Conservation (phyloP, 2,113 vertebrate species). For the Erinaceus europaeus region DNA sequence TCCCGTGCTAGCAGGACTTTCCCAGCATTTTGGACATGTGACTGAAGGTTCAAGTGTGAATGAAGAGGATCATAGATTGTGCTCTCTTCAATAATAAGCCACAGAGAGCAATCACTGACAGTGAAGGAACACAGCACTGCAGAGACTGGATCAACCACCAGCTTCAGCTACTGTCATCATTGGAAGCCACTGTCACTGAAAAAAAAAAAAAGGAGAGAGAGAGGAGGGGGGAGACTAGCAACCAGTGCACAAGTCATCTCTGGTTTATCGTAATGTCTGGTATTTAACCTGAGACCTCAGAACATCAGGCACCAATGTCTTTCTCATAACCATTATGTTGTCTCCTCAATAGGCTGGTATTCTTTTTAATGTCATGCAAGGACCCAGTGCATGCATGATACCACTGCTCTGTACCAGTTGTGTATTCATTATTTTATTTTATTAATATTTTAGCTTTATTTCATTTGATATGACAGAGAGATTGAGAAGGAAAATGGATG, state of each 20-base stretch:
- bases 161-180: background rate
- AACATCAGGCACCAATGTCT: too few relatives aligned
- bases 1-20: background rate
- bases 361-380: too few relatives aligned
- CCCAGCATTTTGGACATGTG: background rate
- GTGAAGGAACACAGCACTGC: background rate
- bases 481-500: too few relatives aligned
- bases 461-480: too few relatives aligned
- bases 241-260: background rate
- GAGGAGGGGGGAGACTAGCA: background rate
- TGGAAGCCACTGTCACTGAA: background rate
- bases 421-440: too few relatives aligned
- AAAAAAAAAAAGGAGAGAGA: background rate
- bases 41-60: background rate
- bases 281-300: too few relatives aligned
- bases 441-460: too few relatives aligned
- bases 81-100: fast-evolving
- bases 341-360: too few relatives aligned
- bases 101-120: background rate
- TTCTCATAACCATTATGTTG: too few relatives aligned
- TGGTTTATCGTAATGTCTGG: too few relatives aligned
- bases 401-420: too few relatives aligned
- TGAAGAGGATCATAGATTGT: background rate
- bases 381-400: too few relatives aligned
- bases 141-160: background rate